Evolutionary conservation across 2,797 vertebrate species (phyloP), one percentile per base, ranked within the genome.

Genomic region (Urophycis tenuis): DNA sequence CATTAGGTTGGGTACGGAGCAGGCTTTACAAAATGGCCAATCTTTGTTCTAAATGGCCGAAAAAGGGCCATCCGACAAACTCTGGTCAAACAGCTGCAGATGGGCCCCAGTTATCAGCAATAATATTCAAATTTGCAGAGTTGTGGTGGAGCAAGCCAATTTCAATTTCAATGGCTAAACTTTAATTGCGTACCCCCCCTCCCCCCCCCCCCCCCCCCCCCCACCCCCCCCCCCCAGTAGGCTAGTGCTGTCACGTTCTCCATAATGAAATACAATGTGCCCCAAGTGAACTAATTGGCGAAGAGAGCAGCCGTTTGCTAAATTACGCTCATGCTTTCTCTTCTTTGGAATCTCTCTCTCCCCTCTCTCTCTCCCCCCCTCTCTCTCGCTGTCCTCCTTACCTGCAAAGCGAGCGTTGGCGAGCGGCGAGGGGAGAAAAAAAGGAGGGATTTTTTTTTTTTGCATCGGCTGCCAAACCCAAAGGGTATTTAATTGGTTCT

Each of bases 271-370:
- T 67, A 78, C 82, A 78, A 87, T 80, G 87, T 86, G 87, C 87
- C 87, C 60, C 84, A 79, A 78, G 77, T 73, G 79, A 90, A 89
- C 88, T 92, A 92, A 92, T 91, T 91, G 91, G 87, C 83, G 83
- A 39, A 17, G 77, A 82, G 85, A 84, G 86, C 85, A 87, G 84
- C 73, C 76, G 79, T 81, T 87, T 15, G 69, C 77, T 81, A 85
- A 88, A 89, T 90, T 79, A 82, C 78, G 41, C 82, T 84, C 53
- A 72, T 69, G 72, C 64, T 11, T 67, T 39, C 34, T 76, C n/a
- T 45, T 74, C 81, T 35, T 74, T 79, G 75, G 74, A 75, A 69
- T 78, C 78, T 74, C 15, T 71, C 69, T 30, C 30, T 70, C 67
- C 53, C n/a, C 53, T 4, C 53, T 25, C 53, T 22, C 9, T 22